Conservation (phyloP, 2,797 vertebrate genomes). For the Ceyx erithaca region DNA sequence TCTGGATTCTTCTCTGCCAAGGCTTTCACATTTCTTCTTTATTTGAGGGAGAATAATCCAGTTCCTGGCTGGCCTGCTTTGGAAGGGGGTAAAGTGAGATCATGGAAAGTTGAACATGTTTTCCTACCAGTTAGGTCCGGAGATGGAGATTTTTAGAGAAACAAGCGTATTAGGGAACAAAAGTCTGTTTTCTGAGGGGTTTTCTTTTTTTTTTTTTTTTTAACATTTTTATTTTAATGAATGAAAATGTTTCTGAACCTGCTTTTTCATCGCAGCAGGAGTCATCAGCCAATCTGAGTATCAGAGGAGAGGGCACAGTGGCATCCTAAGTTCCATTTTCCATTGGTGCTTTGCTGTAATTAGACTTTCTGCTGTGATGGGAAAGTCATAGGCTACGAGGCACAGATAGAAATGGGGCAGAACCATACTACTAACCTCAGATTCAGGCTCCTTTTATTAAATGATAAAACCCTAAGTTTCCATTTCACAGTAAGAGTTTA, state of each 20-base stretch:
- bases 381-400: constrained; percentile 8
- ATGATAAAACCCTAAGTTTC: constrained; percentile 40
- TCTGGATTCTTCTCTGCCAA: neutral
- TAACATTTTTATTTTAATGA: constrained; percentile 52
- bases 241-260: constrained; percentile 43
- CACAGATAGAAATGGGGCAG: constrained; percentile 24
- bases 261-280: constrained; percentile 1
- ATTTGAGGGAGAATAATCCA: neutral
- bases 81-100: neutral
- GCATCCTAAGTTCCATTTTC: constrained; percentile 28
- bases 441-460: constrained; percentile 40
- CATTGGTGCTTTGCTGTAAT: constrained; percentile 59
- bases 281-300: neutral
- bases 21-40: neutral
- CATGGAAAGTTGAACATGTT: neutral
- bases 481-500: constrained; percentile 41
- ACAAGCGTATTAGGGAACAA: neutral
- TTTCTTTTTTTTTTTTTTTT: neutral
- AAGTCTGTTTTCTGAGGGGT: neutral
- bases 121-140: neutral
- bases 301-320: constrained; percentile 46
- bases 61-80: neutral
- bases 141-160: neutral
- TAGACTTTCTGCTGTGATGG: constrained; percentile 55
- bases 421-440: neutral